A percentile compares a stretch with the other conserved stretches of the same genome.
Evolutionary conservation across 2,888 invertebrate species (phyloP).

Genomic region (Sesia bembeciformis): DNA sequence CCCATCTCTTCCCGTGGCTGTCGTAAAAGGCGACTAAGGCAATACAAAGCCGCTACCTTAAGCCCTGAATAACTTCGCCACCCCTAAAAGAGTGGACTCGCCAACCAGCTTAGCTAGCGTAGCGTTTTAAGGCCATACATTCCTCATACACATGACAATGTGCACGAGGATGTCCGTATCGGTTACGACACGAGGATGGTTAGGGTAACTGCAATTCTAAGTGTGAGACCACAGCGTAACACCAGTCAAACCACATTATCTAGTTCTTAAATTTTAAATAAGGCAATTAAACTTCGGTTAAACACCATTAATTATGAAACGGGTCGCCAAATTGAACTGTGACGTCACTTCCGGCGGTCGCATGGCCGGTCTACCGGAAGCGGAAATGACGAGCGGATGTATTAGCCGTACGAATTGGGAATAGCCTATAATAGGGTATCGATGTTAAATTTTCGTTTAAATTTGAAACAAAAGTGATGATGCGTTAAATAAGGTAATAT

Average conservation of each 20-base stretch:
- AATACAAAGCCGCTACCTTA: too few relatives aligned
- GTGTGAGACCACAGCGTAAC: too few relatives aligned
- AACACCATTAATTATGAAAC: slow-evolving; percentile 15
- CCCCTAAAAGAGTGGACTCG: too few relatives aligned
- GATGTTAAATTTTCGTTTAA: background rate
- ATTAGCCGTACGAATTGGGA: slow-evolving; percentile 20
- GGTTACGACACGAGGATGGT: too few relatives aligned
- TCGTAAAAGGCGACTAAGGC: too few relatives aligned
- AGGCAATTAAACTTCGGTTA: background rate
- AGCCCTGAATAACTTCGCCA: too few relatives aligned
- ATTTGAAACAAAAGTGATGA: background rate
- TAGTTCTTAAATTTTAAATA: background rate
- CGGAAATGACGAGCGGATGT: slow-evolving; percentile 11
- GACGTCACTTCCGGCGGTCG: slow-evolving; percentile 38
- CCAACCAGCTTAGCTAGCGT: too few relatives aligned
- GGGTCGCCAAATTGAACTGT: slow-evolving; percentile 42
- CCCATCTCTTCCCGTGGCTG: too few relatives aligned
- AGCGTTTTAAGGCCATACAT: too few relatives aligned
- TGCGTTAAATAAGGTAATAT: background rate
- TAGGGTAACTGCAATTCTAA: too few relatives aligned
- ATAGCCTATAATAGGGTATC: slow-evolving; percentile 1
- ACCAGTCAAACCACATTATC: background rate
- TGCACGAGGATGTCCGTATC: too few relatives aligned
- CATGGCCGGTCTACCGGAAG: slow-evolving; percentile 33
- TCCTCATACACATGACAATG: too few relatives aligned